These are phyloP conservation scores for Hydra vulgaris DNA, from an alignment of 30 jellyfish, hydroid and myxozoan genomes.

Conservation along the genomic window DNA sequence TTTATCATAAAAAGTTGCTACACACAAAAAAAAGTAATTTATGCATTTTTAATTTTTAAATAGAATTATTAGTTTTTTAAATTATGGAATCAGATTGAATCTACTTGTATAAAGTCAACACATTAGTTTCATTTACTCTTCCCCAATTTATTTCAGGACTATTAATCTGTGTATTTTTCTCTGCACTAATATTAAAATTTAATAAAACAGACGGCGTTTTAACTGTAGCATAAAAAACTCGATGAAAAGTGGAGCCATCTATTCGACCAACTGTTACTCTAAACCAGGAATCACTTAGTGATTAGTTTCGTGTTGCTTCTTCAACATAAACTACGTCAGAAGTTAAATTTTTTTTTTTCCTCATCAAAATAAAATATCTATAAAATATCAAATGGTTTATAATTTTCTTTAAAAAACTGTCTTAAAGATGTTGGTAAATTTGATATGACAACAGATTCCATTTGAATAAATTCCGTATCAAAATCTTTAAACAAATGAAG, in stretches of 20 bases:
- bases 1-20: no score
- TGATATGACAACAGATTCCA: not conserved
- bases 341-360: not conserved
- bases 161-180: not conserved
- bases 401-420: not conserved
- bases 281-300: not conserved
- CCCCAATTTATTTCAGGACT: not conserved
- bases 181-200: not conserved
- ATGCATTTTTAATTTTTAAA: no score
- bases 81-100: no score
- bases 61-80: no score
- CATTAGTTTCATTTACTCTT: no score
- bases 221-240: not conserved
- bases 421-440: not conserved
- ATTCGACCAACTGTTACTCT: not conserved
- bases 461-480: not conserved
- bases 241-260: not conserved
- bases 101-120: no score
- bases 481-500: not conserved
- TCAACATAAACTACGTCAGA: not conserved
- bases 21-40: no score
- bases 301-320: not conserved
- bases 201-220: not conserved
- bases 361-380: not conserved
- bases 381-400: not conserved